These are phyloP conservation scores for Ichneumoninae sp. DNA, from an alignment of 2,888 invertebrate genomes.

Conservation along the genomic window DNA sequence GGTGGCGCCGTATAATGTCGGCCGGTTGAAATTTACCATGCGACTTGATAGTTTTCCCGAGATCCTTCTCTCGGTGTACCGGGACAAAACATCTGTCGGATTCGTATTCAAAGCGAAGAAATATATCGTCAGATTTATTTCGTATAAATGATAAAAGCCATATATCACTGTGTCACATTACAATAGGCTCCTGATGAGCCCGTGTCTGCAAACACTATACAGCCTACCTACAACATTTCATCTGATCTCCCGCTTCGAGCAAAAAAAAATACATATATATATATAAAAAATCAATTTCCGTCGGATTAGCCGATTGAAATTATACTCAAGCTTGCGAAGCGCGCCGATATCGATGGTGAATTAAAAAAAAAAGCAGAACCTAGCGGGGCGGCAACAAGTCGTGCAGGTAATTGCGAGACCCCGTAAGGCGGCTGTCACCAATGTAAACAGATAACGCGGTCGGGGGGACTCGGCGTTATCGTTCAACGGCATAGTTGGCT, in stretches of 20 bases:
- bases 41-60: too few relatives aligned
- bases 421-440: constrained; percentile 13
- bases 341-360: background rate
- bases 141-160: background rate
- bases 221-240: background rate
- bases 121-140: background rate
- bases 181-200: background rate
- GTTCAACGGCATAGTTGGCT: constrained; percentile 34
- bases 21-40: too few relatives aligned
- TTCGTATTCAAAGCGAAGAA: background rate
- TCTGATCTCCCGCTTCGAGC: background rate
- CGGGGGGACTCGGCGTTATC: constrained; percentile 44
- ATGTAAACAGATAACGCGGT: constrained; percentile 43
- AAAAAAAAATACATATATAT: background rate
- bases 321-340: background rate
- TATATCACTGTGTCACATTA: background rate
- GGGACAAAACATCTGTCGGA: background rate
- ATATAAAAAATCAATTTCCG: background rate
- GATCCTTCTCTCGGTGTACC: too few relatives aligned
- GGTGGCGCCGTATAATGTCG: too few relatives aligned
- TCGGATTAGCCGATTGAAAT: background rate
- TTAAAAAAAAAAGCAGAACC: background rate
- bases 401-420: constrained; percentile 20
- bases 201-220: background rate
- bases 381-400: constrained; percentile 6